Percentiles rank a stretch among this genome's conserved stretches.
Evolutionary conservation across 2,113 vertebrate species (phyloP).

Genomic region (Poeciliopsis occidentalis): DNA sequence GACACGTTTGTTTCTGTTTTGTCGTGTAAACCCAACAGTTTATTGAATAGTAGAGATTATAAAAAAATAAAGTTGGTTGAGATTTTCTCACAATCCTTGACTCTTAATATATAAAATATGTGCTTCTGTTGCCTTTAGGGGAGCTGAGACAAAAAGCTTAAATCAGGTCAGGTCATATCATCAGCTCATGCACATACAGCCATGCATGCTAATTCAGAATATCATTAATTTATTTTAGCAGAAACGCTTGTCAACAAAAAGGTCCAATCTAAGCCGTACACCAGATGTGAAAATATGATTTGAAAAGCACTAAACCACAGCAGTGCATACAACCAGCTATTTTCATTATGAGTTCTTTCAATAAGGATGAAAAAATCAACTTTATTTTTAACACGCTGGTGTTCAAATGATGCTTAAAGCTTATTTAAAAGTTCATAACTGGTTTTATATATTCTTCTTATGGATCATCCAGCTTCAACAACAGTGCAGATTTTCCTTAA

Average conservation of each 20-base stretch:
- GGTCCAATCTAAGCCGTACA: slow-evolving; percentile 54
- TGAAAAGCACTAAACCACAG: slow-evolving; percentile 28
- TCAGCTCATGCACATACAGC: slow-evolving; percentile 47
- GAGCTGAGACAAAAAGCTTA: slow-evolving; percentile 54
- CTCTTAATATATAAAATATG: slow-evolving; percentile 36
- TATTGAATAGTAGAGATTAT: slow-evolving; percentile 4
- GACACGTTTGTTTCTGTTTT: slow-evolving; percentile 1
- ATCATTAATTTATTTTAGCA: slow-evolving; percentile 36
- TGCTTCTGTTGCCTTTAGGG: slow-evolving; percentile 31
- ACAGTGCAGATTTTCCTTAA: too few species aligned
- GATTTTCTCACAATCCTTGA: slow-evolving; percentile 37
- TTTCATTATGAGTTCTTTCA: slow-evolving; percentile 17
- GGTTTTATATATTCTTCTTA: too few species aligned
- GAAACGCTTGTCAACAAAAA: slow-evolving; percentile 51
- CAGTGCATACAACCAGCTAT: slow-evolving; percentile 10
- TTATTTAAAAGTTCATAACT: neutral
- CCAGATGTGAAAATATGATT: slow-evolving; percentile 50
- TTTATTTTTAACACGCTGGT: neutral
- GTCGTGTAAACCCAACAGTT: slow-evolving; percentile 6
- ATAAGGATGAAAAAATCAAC: slow-evolving; percentile 9
- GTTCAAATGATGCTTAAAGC: neutral
- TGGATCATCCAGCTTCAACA: too few species aligned
- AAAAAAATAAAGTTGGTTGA: slow-evolving; percentile 1
- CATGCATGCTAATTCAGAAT: slow-evolving; percentile 46
- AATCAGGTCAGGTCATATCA: slow-evolving; percentile 74